Evolutionary conservation across 2,797 vertebrate genomes (phyloP).

Genomic region (Neomorphus geoffroyi): DNA sequence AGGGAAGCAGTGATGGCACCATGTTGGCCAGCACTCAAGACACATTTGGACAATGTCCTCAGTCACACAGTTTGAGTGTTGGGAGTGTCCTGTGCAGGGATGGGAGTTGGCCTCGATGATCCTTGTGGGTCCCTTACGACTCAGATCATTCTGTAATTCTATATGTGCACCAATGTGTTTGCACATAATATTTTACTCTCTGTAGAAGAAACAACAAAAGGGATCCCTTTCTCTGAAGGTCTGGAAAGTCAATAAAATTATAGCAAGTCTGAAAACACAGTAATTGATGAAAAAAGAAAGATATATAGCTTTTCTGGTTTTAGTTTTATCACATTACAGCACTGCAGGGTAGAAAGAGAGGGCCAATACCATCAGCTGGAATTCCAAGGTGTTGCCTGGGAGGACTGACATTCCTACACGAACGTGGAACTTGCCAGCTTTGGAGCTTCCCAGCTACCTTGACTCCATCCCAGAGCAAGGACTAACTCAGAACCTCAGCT

Average conservation of each 20-base stretch:
- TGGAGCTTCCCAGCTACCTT: neutral
- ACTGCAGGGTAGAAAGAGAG: fast-evolving
- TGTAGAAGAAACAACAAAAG: fast-evolving
- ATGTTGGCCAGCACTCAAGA: too few species aligned
- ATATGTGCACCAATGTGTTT: fast-evolving
- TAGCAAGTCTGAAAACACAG: neutral
- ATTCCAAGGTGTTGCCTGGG: neutral
- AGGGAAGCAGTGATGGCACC: too few species aligned
- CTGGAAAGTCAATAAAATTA: neutral
- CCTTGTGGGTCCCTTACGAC: too few species aligned
- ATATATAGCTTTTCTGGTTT: too few species aligned
- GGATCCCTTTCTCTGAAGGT: neutral
- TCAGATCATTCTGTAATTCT: too few species aligned
- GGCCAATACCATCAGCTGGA: fast-evolving
- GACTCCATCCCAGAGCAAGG: neutral
- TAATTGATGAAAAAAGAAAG: neutral
- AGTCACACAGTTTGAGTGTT: too few species aligned
- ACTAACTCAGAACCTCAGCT: neutral
- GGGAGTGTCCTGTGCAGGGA: too few species aligned
- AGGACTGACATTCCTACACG: fast-evolving
- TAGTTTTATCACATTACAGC: neutral
- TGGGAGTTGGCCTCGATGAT: too few species aligned
- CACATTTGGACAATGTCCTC: too few species aligned
- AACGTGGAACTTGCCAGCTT: fast-evolving
- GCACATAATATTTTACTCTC: neutral